Conservation (phyloP, 1,140 invertebrate genomes). For the Ruditapes philippinarum region DNA sequence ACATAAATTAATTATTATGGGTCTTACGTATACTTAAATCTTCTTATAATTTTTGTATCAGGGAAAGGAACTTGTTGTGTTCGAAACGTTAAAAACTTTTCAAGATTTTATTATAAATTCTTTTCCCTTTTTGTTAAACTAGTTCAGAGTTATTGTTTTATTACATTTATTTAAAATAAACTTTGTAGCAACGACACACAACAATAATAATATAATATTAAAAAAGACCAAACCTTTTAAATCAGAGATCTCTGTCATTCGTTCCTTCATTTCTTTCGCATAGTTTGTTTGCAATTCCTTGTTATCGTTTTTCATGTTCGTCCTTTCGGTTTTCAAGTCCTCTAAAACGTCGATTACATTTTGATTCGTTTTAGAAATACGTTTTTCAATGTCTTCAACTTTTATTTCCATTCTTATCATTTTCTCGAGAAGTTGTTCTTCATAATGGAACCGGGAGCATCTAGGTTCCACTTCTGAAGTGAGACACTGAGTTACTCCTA, state of each 20-base stretch:
- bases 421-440: background rate
- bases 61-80: too few relatives aligned
- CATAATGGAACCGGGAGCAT: background rate
- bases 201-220: too few relatives aligned
- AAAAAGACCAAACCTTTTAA: background rate
- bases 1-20: too few relatives aligned
- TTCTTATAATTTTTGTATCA: too few relatives aligned
- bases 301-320: background rate
- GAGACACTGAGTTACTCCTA: background rate
- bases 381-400: background rate
- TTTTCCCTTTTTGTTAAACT: too few relatives aligned
- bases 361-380: background rate
- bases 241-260: background rate
- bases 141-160: too few relatives aligned
- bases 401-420: background rate
- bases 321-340: background rate
- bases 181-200: too few relatives aligned
- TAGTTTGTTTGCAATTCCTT: background rate
- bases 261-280: background rate
- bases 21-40: too few relatives aligned
- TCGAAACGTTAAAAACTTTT: too few relatives aligned
- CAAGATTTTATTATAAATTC: too few relatives aligned
- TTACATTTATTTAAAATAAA: too few relatives aligned
- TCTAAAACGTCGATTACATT: background rate
- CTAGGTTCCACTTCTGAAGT: background rate